phyloP scores from a whole-genome alignment of 2,797 vertebrate genomes.

The Enteromius mattozi region DNA sequence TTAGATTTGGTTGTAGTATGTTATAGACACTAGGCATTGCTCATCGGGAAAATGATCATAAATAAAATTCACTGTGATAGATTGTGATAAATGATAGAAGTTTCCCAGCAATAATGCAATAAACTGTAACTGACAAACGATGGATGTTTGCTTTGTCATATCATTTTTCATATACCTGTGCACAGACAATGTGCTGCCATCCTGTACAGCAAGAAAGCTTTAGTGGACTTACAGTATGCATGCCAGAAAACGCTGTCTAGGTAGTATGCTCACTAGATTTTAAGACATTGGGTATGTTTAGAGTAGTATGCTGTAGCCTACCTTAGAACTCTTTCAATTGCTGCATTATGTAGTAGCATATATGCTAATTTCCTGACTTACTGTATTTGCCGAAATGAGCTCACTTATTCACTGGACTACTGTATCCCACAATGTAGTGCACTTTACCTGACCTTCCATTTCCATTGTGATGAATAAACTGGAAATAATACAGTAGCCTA shows the following conservation, averaged over 20 bases:
- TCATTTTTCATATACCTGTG: slow-evolving; percentile 25
- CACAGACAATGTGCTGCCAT: background rate
- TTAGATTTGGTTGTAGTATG: background rate
- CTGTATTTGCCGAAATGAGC: background rate
- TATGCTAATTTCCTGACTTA: background rate
- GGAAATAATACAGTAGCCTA: background rate
- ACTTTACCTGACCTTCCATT: background rate
- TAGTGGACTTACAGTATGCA: background rate
- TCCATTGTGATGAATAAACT: background rate
- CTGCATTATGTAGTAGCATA: background rate
- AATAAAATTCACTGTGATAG: background rate
- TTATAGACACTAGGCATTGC: background rate
- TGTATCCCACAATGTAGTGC: background rate
- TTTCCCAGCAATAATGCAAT: slow-evolving; percentile 36
- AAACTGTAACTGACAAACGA: slow-evolving; percentile 11
- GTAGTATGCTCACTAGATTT: background rate
- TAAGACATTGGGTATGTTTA: background rate
- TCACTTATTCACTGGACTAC: background rate
- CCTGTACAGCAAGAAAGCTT: background rate
- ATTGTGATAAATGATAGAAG: background rate
- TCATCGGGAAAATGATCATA: background rate
- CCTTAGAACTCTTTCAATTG: background rate
- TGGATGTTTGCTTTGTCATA: slow-evolving; percentile 15
- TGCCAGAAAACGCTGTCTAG: background rate
- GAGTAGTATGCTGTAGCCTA: background rate